These are phyloP conservation scores for Menidia beryllina DNA, from an alignment of 2,113 vertebrate species.

Conservation along the genomic window DNA sequence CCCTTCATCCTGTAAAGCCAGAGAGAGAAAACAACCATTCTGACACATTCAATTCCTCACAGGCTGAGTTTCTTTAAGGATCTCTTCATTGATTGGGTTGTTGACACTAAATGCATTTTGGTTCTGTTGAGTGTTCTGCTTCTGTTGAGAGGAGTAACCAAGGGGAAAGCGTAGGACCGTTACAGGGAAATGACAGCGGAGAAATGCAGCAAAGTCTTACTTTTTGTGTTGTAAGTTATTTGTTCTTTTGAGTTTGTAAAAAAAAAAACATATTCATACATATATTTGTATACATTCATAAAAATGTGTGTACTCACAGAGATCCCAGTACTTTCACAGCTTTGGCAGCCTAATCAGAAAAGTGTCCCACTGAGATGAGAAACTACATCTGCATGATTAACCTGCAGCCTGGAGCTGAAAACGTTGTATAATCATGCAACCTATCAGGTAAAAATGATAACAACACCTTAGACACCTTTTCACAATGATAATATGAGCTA, in stretches of 20 bases:
- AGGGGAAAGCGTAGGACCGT: slow-evolving; percentile 37
- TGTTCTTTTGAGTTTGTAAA: slow-evolving; percentile 14
- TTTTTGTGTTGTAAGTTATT: slow-evolving; percentile 32
- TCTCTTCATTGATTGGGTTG: slow-evolving; percentile 17
- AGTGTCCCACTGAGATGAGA: slow-evolving; percentile 14
- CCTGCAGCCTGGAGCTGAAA: slow-evolving; percentile 62
- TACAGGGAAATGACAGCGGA: slow-evolving; percentile 22
- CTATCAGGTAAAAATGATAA: slow-evolving; percentile 7
- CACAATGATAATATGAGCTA: not conserved
- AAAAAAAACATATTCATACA: not conserved
- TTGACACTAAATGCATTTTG: slow-evolving; percentile 21
- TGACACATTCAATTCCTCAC: slow-evolving; percentile 12
- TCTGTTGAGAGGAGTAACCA: slow-evolving; percentile 12
- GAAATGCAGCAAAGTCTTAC: slow-evolving; percentile 74
- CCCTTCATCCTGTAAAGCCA: slow-evolving; percentile 89
- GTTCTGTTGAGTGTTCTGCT: slow-evolving; percentile 14
- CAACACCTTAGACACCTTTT: slow-evolving; percentile 26
- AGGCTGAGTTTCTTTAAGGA: slow-evolving; percentile 2
- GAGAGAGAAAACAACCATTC: slow-evolving; percentile 4
- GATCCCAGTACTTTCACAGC: not conserved
- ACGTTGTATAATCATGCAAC: slow-evolving; percentile 14
- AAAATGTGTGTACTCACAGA: too few relatives aligned
- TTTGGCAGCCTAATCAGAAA: slow-evolving; percentile 15
- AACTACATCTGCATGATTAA: slow-evolving; percentile 37
- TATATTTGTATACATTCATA: too few relatives aligned